Percentiles rank a stretch among this genome's conserved stretches.
Evolutionary conservation across 53 echinoderm and acorn worm species (phyloP).

Genomic region (Crossaster papposus): DNA sequence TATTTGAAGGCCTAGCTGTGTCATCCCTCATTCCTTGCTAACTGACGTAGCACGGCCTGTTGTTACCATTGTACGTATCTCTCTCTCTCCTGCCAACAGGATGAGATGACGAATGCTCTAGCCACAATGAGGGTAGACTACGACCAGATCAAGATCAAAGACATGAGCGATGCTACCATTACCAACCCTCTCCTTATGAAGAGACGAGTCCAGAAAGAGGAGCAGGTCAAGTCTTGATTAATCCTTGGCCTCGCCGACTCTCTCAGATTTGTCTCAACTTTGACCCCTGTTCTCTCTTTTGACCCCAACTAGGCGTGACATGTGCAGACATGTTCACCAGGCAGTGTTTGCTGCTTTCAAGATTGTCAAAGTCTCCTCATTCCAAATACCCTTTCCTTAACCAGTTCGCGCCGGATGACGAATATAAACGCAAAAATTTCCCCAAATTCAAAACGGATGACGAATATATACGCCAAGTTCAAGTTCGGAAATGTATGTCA

Average conservation of each 20-base stretch:
- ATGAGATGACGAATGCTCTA: slow-evolving; percentile 97
- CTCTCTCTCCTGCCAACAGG: slow-evolving; percentile 49
- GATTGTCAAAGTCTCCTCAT: neutral
- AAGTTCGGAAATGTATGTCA: too few relatives aligned
- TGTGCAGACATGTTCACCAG: neutral
- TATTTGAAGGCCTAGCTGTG: too few relatives aligned
- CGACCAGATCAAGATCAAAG: slow-evolving; percentile 89
- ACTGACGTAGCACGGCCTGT: neutral
- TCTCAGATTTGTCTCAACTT: neutral
- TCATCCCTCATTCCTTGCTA: too few relatives aligned
- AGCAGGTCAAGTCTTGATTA: slow-evolving; percentile 52
- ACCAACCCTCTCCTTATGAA: slow-evolving; percentile 88
- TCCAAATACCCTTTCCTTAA: neutral
- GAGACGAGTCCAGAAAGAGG: slow-evolving; percentile 74
- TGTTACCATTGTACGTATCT: neutral
- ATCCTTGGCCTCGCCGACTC: neutral
- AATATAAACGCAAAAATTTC: too few relatives aligned
- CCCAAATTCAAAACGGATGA: too few relatives aligned
- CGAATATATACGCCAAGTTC: too few relatives aligned
- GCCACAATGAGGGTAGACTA: slow-evolving; percentile 97
- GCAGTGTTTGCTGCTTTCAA: neutral
- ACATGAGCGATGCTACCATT: slow-evolving; percentile 75
- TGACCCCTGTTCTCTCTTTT: neutral
- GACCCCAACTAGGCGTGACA: neutral
- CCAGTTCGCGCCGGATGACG: too few relatives aligned